phyloP scores from a whole-genome alignment of 2,888 invertebrate genomes.

The Rugalucina vietnamica region DNA sequence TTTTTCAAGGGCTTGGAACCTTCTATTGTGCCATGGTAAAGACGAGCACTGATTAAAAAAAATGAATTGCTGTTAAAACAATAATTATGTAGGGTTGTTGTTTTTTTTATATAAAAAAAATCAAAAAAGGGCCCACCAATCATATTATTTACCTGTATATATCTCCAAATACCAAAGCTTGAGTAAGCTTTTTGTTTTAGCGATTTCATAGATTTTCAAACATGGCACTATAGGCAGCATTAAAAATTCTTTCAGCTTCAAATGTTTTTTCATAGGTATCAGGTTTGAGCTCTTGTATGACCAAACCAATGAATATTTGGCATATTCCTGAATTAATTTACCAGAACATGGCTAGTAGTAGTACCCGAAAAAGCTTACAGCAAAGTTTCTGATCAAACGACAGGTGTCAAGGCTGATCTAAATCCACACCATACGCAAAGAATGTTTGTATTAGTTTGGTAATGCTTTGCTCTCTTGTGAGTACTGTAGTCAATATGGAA shows the following conservation, averaged over 20 bases:
- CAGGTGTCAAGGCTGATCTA: neutral
- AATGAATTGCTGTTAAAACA: neutral
- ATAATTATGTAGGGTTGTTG: too few species aligned
- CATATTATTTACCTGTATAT: neutral
- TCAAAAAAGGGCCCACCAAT: neutral
- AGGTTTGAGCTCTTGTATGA: neutral
- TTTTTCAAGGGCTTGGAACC: constrained; percentile 46
- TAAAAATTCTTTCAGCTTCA: constrained; percentile 18
- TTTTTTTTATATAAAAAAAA: neutral
- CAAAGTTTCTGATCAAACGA: neutral
- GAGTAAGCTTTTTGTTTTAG: neutral
- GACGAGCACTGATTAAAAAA: neutral
- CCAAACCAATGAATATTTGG: neutral
- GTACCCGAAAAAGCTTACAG: neutral
- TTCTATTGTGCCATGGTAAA: constrained; percentile 13
- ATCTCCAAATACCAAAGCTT: neutral
- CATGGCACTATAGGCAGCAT: constrained; percentile 20
- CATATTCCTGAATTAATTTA: neutral
- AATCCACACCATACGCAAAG: too few species aligned
- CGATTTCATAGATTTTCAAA: neutral
- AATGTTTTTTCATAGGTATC: neutral
- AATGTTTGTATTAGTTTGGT: too few species aligned
- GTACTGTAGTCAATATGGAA: too few species aligned
- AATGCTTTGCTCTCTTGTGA: too few species aligned
- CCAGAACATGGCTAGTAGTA: neutral